phyloP scores from a whole-genome alignment of 2,113 vertebrate species.

The Condylura cristata region DNA sequence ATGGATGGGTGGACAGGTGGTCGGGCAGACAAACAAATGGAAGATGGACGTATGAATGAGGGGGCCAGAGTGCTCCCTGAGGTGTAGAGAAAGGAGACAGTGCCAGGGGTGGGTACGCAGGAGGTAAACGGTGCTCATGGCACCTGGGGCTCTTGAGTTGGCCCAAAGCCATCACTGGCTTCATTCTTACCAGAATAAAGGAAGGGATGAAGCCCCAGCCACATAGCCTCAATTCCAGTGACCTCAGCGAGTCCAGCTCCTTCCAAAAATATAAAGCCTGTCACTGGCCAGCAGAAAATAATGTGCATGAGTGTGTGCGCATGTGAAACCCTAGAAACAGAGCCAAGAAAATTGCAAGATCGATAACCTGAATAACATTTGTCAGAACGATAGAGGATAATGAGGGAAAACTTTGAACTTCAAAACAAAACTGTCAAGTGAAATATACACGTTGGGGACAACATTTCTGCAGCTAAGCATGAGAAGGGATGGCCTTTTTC shows the following conservation, averaged over 20 bases:
- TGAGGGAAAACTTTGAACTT: neutral
- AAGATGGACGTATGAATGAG: too few species aligned
- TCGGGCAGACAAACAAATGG: too few species aligned
- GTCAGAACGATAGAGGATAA: neutral
- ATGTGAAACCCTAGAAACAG: neutral
- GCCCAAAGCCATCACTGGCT: neutral
- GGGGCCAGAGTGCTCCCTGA: neutral
- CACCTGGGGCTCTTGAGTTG: fast-evolving
- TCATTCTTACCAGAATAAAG: neutral
- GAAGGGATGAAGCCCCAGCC: neutral
- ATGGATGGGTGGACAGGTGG: too few species aligned
- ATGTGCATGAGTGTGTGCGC: neutral
- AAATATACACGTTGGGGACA: neutral
- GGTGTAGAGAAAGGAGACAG: neutral
- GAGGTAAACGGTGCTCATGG: neutral
- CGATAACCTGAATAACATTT: neutral
- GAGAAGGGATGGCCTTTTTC: neutral
- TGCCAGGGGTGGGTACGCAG: neutral
- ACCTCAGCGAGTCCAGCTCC: neutral
- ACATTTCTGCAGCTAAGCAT: neutral
- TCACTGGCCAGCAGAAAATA: neutral
- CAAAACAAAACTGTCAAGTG: neutral
- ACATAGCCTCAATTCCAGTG: neutral
- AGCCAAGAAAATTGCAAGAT: neutral
- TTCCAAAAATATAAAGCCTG: neutral